phyloP scores from a whole-genome alignment of 2,797 vertebrate genomes.

The Eleutherodactylus coqui region DNA sequence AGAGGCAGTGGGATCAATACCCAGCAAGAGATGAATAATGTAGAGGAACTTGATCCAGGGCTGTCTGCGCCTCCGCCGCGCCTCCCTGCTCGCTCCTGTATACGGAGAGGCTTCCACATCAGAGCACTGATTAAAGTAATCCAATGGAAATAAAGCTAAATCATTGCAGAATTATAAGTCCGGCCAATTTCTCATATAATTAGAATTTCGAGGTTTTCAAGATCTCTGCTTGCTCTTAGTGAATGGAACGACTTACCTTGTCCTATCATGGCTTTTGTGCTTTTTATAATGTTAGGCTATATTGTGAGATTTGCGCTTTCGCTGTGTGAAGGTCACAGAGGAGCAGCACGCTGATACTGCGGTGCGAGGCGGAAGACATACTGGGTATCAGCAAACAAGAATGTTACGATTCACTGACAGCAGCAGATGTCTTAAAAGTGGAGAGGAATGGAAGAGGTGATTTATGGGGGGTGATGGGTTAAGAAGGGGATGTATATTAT shows the following conservation, averaged over 20 bases:
- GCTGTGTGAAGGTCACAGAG: too few species aligned
- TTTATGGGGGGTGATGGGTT: too few species aligned
- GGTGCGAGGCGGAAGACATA: too few species aligned
- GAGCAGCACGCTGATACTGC: too few species aligned
- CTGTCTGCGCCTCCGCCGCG: not conserved
- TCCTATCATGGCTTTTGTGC: too few species aligned
- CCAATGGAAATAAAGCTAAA: too few species aligned
- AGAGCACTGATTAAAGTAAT: not conserved
- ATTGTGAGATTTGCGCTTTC: too few species aligned
- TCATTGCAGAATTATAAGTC: not conserved
- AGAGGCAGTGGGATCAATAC: conserved; percentile 44
- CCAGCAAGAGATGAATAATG: conserved; percentile 58
- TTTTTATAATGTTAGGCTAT: too few species aligned
- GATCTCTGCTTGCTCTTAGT: not conserved
- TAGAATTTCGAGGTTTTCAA: not conserved
- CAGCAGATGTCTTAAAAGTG: too few species aligned
- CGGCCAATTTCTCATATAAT: not conserved
- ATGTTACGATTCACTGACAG: too few species aligned
- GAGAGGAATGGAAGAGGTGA: too few species aligned
- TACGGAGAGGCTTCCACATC: not conserved
- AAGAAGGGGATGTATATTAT: not conserved
- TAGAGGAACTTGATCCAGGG: conserved; percentile 48
- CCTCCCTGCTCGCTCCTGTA: not conserved
- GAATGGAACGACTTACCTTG: not conserved
- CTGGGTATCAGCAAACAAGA: too few species aligned